These are phyloP conservation scores for Octopus bimaculoides DNA, from an alignment of 1,140 invertebrate genomes.

Conservation along the genomic window DNA sequence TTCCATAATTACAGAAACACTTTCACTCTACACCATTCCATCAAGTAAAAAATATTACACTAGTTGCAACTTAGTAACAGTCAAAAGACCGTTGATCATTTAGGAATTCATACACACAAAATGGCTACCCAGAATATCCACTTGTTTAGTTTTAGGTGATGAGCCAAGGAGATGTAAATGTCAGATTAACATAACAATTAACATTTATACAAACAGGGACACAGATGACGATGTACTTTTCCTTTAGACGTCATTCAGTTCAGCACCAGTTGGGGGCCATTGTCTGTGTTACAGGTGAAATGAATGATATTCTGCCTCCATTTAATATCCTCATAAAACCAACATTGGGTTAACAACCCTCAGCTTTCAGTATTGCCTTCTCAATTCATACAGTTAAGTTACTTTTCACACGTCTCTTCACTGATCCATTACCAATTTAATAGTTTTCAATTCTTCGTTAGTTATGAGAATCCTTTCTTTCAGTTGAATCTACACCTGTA, in stretches of 20 bases:
- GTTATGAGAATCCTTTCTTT: background rate
- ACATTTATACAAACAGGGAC: constrained; percentile 1
- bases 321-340: background rate
- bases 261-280: constrained; percentile 6
- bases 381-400: background rate
- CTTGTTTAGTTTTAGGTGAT: background rate
- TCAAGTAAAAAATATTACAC: constrained; percentile 9
- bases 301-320: background rate
- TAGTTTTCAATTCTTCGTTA: background rate
- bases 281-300: constrained; percentile 7
- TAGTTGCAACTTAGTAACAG: background rate
- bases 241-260: constrained; percentile 6
- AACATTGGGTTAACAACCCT: background rate
- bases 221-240: background rate
- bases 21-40: background rate
- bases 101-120: constrained; percentile 8
- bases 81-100: background rate
- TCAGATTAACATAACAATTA: background rate
- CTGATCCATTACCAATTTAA: background rate
- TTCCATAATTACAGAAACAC: background rate
- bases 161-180: constrained; percentile 3
- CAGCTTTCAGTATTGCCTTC: background rate
- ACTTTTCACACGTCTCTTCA: background rate
- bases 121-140: constrained; percentile 8
- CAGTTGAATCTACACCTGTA: background rate